Evolutionary conservation across 2,888 invertebrate species (phyloP).

Genomic region (Cerastoderma edule): DNA sequence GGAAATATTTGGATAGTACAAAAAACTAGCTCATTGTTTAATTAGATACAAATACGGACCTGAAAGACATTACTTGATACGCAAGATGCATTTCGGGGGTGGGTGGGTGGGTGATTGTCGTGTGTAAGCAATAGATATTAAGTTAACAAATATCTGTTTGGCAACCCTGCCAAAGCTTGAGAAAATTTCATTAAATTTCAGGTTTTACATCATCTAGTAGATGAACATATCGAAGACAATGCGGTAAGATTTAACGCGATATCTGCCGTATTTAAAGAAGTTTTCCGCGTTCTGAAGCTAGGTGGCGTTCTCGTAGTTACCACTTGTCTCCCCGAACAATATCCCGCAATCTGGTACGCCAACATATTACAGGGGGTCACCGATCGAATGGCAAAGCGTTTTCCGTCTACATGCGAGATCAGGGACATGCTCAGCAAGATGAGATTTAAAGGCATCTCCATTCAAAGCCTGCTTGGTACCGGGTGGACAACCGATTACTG

Average conservation of each 20-base stretch:
- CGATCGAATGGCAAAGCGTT: neutral
- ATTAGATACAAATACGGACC: neutral
- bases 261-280: neutral
- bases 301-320: constrained; percentile 2
- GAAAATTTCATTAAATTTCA: neutral
- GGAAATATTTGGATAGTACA: too few relatives aligned
- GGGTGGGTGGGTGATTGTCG: neutral
- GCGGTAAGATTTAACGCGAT: neutral
- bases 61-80: neutral
- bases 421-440: neutral
- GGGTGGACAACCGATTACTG: constrained; percentile 12
- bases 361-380: constrained; percentile 3
- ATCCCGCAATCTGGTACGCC: constrained; percentile 7
- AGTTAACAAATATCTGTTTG: neutral
- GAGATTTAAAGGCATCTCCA: neutral
- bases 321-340: neutral
- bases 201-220: constrained; percentile 6
- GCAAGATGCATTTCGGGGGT: neutral
- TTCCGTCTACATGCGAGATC: neutral
- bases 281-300: neutral
- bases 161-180: neutral
- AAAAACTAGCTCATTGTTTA: neutral
- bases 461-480: neutral
- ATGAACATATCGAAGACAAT: neutral
- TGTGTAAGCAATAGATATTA: neutral